A percentile compares a stretch with the other conserved stretches of the same genome.
These are phyloP conservation scores for Lates calcarifer DNA, from an alignment of 2,113 vertebrate genomes.

Conservation along the genomic window DNA sequence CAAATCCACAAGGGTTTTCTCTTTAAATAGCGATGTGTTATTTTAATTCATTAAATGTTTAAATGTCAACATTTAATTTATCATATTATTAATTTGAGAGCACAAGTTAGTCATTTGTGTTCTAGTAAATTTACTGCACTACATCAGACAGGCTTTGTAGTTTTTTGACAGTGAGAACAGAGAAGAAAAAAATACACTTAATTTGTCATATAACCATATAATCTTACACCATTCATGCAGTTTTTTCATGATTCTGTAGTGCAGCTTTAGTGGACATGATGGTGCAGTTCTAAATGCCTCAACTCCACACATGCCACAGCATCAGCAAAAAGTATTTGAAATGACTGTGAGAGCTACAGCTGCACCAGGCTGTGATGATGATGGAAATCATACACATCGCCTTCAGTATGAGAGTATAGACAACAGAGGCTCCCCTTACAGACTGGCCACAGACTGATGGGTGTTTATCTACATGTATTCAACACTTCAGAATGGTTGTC, in stretches of 20 bases:
- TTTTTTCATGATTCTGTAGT: not conserved
- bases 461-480: not conserved
- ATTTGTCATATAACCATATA: no score
- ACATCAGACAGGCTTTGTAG: not conserved
- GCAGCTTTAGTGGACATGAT: not conserved
- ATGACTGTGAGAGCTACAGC: not conserved
- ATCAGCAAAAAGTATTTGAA: not conserved
- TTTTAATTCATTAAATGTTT: no score
- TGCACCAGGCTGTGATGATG: not conserved
- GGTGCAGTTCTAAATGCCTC: not conserved
- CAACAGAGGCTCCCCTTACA: not conserved
- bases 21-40: no score
- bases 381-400: not conserved
- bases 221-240: not conserved
- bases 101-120: no score
- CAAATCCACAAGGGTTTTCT: no score
- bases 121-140: not conserved
- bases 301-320: not conserved
- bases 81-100: no score
- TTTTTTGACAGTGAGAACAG: not conserved
- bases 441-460: not conserved
- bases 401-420: not conserved
- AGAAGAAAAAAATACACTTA: not conserved
- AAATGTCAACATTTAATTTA: no score
- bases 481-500: not conserved